Percentiles rank a stretch among this genome's conserved stretches.
Conservation (phyloP, 2,113 vertebrate genomes). For the Thinocorus orbignyianus region DNA sequence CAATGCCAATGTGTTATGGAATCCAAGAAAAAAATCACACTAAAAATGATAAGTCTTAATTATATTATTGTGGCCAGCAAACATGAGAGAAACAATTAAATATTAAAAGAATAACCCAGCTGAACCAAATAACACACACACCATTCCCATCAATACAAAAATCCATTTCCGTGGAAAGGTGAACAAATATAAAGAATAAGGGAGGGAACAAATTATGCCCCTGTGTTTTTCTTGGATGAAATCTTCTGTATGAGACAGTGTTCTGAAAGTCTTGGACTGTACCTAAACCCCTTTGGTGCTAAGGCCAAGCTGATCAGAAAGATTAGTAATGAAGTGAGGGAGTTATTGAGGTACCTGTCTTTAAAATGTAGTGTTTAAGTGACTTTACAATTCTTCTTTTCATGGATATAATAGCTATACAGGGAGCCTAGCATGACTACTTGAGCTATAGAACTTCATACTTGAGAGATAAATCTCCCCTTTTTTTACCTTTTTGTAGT, state of each 20-base stretch:
- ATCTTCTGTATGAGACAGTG: neutral
- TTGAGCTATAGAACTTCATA: neutral
- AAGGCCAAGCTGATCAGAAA: neutral
- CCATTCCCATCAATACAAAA: neutral
- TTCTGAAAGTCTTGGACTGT: neutral
- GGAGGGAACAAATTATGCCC: neutral
- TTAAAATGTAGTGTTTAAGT: neutral
- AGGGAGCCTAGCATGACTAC: neutral
- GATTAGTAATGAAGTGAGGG: neutral
- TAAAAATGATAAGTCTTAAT: neutral
- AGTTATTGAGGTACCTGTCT: neutral
- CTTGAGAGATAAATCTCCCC: neutral
- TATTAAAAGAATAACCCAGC: neutral
- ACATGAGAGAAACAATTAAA: neutral
- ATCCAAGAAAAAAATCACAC: neutral
- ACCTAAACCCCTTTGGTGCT: neutral
- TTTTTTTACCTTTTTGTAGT: neutral
- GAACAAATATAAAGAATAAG: neutral
- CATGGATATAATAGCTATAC: neutral
- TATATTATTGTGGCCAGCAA: neutral
- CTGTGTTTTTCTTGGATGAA: neutral
- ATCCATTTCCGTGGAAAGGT: neutral
- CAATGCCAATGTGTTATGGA: neutral
- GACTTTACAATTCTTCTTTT: neutral
- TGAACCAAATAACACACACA: neutral